Evolutionary conservation across 2,797 vertebrate species (phyloP).

Genomic region (Glossophaga mutica): DNA sequence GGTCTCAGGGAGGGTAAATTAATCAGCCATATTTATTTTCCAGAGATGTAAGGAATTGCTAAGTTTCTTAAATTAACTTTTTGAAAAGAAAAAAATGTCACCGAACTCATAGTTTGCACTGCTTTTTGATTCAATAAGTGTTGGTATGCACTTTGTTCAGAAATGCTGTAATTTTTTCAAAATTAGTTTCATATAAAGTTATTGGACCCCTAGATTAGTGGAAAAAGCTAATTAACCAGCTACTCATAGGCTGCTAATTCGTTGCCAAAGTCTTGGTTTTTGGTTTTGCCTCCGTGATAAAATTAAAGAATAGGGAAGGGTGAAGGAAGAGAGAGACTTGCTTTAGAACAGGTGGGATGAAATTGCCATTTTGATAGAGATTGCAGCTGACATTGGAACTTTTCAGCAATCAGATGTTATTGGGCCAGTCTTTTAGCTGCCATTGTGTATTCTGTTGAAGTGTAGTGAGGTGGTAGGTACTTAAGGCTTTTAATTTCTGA

Average conservation of each 20-base stretch:
- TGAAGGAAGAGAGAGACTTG: constrained; percentile 63
- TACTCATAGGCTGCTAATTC: constrained; percentile 81
- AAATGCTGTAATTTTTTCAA: constrained; percentile 77
- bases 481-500: not conserved
- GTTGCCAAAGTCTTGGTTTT: constrained; percentile 76
- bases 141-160: constrained; percentile 79
- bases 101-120: constrained; percentile 86
- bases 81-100: constrained; percentile 83
- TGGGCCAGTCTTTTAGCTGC: constrained; percentile 55
- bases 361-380: constrained; percentile 71
- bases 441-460: constrained; percentile 45
- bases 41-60: constrained; percentile 83
- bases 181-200: constrained; percentile 82
- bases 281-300: constrained; percentile 79
- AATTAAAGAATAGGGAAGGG: constrained; percentile 64
- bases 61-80: constrained; percentile 82
- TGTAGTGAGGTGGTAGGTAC: constrained; percentile 36
- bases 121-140: constrained; percentile 82
- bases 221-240: constrained; percentile 81
- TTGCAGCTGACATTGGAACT: not conserved
- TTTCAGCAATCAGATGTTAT: constrained; percentile 48
- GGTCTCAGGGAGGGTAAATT: constrained; percentile 89
- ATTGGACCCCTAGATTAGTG: constrained; percentile 80
- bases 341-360: constrained; percentile 71
- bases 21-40: constrained; percentile 89